Evolutionary conservation across 2,888 invertebrate species (phyloP).

Genomic region (Strigamia maritima): DNA sequence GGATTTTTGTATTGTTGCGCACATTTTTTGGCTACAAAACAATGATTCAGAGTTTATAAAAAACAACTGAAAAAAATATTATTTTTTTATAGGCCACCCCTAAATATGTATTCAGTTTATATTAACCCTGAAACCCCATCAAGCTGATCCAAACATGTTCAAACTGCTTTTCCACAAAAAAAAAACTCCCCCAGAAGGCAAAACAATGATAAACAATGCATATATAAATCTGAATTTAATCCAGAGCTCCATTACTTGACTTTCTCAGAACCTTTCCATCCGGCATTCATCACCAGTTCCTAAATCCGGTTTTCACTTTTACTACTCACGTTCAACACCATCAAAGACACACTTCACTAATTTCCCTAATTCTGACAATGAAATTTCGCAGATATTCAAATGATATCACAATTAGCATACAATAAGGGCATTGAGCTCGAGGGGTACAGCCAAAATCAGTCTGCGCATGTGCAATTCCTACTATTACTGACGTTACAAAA

Average conservation of each 20-base stretch:
- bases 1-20: too few species aligned
- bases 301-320: not conserved
- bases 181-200: not conserved
- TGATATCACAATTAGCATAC: not conserved
- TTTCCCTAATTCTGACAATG: not conserved
- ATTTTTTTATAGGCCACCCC: too few species aligned
- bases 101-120: too few species aligned
- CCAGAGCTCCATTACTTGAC: too few species aligned
- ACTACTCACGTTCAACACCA: not conserved
- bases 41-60: too few species aligned
- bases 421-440: constrained; percentile 13
- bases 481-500: not conserved
- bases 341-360: not conserved
- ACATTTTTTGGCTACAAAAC: too few species aligned
- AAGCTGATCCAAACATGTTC: not conserved
- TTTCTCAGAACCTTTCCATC: not conserved
- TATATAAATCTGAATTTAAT: not conserved
- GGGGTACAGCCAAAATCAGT: not conserved
- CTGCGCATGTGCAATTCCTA: not conserved
- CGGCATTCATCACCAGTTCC: not conserved
- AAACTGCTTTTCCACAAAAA: not conserved
- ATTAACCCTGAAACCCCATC: not conserved
- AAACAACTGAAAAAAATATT: too few species aligned
- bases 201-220: not conserved
- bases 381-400: not conserved